phyloP scores from a whole-genome alignment of 2,797 vertebrate genomes.

The Odontamblyopus lacepedii region DNA sequence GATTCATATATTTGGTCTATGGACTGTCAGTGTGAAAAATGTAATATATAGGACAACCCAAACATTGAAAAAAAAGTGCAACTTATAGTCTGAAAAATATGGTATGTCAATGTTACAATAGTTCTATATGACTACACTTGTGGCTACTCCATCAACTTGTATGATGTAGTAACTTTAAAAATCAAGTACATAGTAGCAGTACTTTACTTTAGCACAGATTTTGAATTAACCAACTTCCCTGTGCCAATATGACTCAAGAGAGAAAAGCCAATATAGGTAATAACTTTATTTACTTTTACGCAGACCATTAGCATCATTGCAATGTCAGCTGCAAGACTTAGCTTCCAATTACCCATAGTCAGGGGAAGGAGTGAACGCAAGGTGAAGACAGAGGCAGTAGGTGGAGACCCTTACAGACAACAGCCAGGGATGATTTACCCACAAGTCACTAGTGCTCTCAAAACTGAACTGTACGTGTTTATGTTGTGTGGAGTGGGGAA shows the following conservation, averaged over 20 bases:
- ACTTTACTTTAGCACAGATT: background rate
- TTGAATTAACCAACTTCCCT: background rate
- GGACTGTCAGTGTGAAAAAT: no score
- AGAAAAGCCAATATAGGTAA: background rate
- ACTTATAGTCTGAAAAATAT: no score
- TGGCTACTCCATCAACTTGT: background rate
- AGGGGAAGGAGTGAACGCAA: constrained; percentile 37
- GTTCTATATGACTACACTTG: background rate
- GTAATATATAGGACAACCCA: no score
- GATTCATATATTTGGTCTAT: no score
- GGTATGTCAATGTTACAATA: background rate
- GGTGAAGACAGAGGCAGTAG: constrained; percentile 59
- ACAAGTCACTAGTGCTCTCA: constrained; percentile 44
- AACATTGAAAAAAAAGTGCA: no score
- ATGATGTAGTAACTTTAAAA: no score
- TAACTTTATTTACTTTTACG: background rate
- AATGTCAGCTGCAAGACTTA: background rate
- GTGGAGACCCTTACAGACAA: constrained; percentile 41
- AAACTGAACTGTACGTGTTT: constrained; percentile 38
- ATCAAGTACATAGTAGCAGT: background rate
- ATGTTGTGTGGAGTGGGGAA: constrained; percentile 12
- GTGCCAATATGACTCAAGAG: background rate
- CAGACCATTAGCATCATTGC: background rate
- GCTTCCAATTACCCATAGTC: constrained; percentile 39
- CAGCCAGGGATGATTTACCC: constrained; percentile 53